These are phyloP conservation scores for Columba guinea DNA, from an alignment of 2,797 vertebrate species.

Conservation along the genomic window DNA sequence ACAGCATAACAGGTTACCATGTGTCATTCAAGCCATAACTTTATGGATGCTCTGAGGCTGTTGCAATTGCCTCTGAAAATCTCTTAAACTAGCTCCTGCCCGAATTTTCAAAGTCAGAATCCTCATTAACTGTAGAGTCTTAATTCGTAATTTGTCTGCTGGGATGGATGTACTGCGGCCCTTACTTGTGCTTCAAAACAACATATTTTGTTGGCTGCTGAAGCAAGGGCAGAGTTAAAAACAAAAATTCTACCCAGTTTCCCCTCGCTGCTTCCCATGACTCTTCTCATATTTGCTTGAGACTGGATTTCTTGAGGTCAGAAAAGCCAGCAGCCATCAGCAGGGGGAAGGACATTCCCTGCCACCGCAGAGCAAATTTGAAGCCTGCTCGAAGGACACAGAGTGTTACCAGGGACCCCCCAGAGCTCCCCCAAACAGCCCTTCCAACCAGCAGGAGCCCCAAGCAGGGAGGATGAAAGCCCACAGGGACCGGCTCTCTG, in stretches of 20 bases:
- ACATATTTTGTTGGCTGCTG: neutral
- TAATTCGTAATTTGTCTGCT: neutral
- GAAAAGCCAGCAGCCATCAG: neutral
- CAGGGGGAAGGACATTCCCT: neutral
- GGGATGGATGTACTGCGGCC: neutral
- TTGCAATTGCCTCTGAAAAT: neutral
- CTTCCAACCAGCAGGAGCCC: neutral
- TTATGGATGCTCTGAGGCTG: neutral
- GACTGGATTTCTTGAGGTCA: neutral
- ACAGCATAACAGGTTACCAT: neutral
- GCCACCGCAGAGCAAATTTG: accelerated
- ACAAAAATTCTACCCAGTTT: neutral
- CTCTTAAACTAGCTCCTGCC: neutral
- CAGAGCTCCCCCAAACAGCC: neutral
- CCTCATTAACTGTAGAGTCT: neutral
- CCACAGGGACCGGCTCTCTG: neutral
- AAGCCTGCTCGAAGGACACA: neutral
- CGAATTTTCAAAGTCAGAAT: neutral
- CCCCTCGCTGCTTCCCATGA: neutral
- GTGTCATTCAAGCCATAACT: neutral
- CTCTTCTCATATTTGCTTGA: neutral
- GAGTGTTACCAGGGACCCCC: neutral
- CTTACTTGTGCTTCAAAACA: neutral
- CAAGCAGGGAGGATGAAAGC: neutral
- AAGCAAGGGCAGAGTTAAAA: neutral